These are phyloP conservation scores for Cecidostiba fungosa DNA, from an alignment of 2,888 invertebrate species.

Conservation along the genomic window DNA sequence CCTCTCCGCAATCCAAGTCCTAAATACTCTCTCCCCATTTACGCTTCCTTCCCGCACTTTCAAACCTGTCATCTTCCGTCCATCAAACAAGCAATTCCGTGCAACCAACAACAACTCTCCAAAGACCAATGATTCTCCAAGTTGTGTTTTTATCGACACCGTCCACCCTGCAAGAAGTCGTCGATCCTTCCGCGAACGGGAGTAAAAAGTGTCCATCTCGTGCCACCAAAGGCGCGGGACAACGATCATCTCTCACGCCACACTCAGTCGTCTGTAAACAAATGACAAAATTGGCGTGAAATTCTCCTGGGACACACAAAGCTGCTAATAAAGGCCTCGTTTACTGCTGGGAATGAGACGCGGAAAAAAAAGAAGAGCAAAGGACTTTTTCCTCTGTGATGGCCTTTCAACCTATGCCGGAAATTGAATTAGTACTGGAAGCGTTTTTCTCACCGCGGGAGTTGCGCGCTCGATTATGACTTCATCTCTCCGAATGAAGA, in stretches of 20 bases:
- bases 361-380: slow-evolving; percentile 26
- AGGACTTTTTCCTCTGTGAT: not conserved
- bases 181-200: slow-evolving; percentile 51
- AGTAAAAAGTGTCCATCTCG: slow-evolving; percentile 43
- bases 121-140: not conserved
- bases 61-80: slow-evolving; percentile 4
- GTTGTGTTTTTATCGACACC: not conserved
- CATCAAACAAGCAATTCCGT: not conserved
- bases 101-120: not conserved
- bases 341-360: slow-evolving; percentile 60
- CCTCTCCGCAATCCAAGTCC: not conserved
- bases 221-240: slow-evolving; percentile 10
- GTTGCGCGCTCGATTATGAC: not conserved
- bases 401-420: slow-evolving; percentile 39
- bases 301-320: slow-evolving; percentile 32
- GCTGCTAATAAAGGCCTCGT: slow-evolving; percentile 48
- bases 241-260: slow-evolving; percentile 17
- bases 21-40: not conserved
- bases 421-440: slow-evolving; percentile 52
- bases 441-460: slow-evolving; percentile 21
- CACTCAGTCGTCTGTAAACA: not conserved
- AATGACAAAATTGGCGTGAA: slow-evolving; percentile 43
- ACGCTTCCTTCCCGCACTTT: not conserved
- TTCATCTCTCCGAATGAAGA: not conserved
- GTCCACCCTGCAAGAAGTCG: not conserved